Conservation (phyloP, 2,888 invertebrate genomes). For the Erebia aethiops region DNA sequence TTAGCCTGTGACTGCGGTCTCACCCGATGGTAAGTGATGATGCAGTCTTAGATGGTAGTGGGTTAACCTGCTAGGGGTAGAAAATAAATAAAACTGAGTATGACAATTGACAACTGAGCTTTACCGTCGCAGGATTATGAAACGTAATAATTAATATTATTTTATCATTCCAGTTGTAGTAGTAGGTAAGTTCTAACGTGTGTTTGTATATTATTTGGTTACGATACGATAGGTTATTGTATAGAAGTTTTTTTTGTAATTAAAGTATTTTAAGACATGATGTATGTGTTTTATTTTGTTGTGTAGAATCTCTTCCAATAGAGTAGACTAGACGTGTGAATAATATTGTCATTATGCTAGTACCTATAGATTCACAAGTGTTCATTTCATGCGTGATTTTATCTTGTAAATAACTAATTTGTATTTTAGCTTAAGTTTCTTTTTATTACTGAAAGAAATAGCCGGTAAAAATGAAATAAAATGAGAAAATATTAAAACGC, state of each 20-base stretch:
- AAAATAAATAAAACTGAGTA: background rate
- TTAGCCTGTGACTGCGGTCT: no score
- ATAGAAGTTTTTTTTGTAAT: conserved; percentile 64
- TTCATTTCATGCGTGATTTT: no score
- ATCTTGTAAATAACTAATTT: no score
- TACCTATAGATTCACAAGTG: no score
- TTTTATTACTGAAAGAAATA: no score
- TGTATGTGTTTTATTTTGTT: conserved; percentile 37
- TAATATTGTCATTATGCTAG: no score
- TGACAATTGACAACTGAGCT: background rate
- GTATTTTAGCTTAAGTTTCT: no score
- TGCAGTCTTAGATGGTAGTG: background rate
- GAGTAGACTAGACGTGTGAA: no score
- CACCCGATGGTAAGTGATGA: background rate
- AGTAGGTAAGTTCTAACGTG: background rate
- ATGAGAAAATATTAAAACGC: no score
- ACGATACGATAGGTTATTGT: conserved; percentile 31
- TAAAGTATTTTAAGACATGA: conserved; percentile 56
- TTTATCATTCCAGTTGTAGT: conserved; percentile 16
- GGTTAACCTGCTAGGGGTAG: no score
- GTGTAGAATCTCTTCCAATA: background rate
- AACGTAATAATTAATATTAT: background rate
- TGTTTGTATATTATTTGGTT: conserved; percentile 3
- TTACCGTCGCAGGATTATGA: background rate
- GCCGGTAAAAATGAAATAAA: no score